These are phyloP conservation scores for Emys orbicularis DNA, from an alignment of 2,797 vertebrate species.

Conservation along the genomic window DNA sequence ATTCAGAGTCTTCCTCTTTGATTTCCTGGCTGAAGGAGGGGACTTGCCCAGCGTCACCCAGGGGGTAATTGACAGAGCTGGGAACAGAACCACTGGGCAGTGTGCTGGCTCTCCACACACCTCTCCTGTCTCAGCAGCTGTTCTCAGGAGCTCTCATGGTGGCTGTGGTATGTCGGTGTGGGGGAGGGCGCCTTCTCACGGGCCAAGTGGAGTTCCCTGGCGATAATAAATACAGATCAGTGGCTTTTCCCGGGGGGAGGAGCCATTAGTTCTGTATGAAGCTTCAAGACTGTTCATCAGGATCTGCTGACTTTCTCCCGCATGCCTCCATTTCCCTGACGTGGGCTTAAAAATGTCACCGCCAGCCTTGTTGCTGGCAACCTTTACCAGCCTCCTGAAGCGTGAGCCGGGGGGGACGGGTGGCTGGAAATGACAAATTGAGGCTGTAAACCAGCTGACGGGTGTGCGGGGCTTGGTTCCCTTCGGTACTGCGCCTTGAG, in stretches of 20 bases:
- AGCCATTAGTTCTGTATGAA: background rate
- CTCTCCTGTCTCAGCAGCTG: background rate
- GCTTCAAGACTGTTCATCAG: accelerated
- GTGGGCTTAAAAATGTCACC: constrained; percentile 1
- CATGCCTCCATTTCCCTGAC: accelerated
- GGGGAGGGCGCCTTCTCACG: background rate
- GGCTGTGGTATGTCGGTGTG: constrained; percentile 3
- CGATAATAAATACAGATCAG: background rate
- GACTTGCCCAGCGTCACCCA: background rate
- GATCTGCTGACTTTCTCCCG: background rate
- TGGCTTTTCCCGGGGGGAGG: background rate
- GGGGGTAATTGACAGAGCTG: background rate
- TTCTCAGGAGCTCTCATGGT: too few species aligned
- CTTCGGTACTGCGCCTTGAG: accelerated
- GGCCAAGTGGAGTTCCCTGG: background rate
- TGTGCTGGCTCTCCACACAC: too few species aligned
- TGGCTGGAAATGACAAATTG: accelerated
- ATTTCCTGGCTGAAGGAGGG: background rate
- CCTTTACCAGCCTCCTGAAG: constrained; percentile 25
- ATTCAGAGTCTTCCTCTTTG: accelerated
- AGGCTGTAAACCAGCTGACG: background rate
- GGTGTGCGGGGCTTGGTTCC: accelerated
- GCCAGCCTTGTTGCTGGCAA: background rate
- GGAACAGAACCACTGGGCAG: background rate
- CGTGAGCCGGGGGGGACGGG: accelerated